Percentiles rank a stretch among this genome's conserved stretches.
Conservation (phyloP, 2,113 vertebrate genomes). For the Daubentonia madagascariensis region DNA sequence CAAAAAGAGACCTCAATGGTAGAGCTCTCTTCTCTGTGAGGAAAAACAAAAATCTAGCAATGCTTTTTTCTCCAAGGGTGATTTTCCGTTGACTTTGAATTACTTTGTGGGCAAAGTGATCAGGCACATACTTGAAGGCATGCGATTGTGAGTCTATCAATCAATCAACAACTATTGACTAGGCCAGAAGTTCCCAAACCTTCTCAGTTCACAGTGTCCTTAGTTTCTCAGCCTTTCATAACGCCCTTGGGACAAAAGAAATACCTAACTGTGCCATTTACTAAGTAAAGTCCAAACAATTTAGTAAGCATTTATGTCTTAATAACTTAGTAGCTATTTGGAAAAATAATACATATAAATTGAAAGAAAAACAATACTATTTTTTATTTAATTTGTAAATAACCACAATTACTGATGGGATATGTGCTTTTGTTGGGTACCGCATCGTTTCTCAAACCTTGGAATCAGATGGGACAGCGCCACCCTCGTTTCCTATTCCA, state of each 20-base stretch:
- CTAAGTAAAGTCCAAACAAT: neutral
- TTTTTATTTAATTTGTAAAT: neutral
- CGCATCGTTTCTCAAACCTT: neutral
- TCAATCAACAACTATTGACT: neutral
- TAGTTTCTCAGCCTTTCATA: neutral
- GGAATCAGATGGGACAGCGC: neutral
- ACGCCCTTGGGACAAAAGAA: neutral
- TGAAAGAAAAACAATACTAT: neutral
- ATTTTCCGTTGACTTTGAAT: neutral
- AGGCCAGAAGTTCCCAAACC: neutral
- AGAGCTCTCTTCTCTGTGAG: neutral
- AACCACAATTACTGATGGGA: neutral
- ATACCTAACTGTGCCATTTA: neutral
- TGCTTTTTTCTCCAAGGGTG: neutral
- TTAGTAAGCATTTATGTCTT: neutral
- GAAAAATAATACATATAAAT: neutral
- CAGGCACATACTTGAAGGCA: neutral
- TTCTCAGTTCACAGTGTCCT: neutral
- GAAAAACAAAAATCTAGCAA: too few species aligned
- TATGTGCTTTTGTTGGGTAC: neutral
- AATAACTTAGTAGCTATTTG: neutral
- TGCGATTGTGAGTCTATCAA: neutral
- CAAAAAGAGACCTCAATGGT: neutral
- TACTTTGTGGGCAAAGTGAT: neutral
- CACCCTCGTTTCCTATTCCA: neutral